These are phyloP conservation scores for Drosophila pseudoobscura DNA, from an alignment of 1,140 invertebrate species.

Conservation along the genomic window DNA sequence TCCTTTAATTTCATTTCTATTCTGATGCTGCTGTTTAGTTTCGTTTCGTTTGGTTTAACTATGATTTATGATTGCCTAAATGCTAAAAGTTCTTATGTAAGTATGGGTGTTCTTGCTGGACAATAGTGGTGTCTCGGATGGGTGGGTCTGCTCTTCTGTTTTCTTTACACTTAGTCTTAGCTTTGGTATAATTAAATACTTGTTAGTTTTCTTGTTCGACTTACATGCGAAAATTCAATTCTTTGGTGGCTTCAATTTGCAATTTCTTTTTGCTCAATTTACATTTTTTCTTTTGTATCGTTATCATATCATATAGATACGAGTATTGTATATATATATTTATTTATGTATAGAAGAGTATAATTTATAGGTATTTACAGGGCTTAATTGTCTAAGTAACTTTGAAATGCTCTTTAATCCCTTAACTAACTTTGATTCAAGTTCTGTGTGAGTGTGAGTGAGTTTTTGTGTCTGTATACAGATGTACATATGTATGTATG, in stretches of 20 bases:
- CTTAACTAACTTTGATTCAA: conserved; percentile 40
- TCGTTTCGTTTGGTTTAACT: conserved; percentile 64
- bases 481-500: neutral
- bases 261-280: conserved; percentile 73
- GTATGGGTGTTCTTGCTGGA: conserved; percentile 46
- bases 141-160: conserved; percentile 28
- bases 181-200: conserved; percentile 61
- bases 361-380: conserved; percentile 61
- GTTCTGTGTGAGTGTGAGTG: conserved; percentile 11
- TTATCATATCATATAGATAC: conserved; percentile 24
- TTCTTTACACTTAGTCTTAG: conserved; percentile 63
- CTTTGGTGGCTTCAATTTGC: conserved; percentile 82
- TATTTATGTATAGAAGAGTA: conserved; percentile 42
- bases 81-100: conserved; percentile 66
- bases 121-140: conserved; percentile 33
- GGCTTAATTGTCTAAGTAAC: conserved; percentile 41
- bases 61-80: conserved; percentile 80
- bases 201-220: conserved; percentile 51
- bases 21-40: conserved; percentile 37
- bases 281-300: conserved; percentile 45
- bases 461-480: conserved; percentile 6
- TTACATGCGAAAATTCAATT: conserved; percentile 82
- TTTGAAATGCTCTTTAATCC: conserved; percentile 43
- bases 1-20: conserved; percentile 17
- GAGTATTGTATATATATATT: conserved; percentile 2